Base-by-base conservation (phyloP, 2,888 invertebrate genomes). In the Platypus cylindrus region DNA sequence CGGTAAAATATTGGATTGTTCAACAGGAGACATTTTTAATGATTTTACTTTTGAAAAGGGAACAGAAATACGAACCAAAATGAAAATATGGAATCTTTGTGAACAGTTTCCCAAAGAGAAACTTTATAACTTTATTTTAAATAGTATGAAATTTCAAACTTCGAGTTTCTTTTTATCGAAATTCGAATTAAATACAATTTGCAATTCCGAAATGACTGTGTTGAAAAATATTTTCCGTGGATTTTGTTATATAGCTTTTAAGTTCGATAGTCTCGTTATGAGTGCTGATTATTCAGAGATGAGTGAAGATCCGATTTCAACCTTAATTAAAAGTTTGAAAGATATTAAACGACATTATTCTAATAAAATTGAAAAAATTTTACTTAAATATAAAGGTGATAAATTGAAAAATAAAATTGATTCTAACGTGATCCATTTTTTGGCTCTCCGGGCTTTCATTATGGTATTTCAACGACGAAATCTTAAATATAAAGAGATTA, bases 61-160 rank as follows among this genome's bases (percentile, higher is more conserved):
- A 9, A 36, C 17, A 3, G 27, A 41, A 18, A 25, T 41, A 17
- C 36, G 36, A 17, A 12, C 16, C n/a, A 41, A 27, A 30, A 36
- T 41, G 13, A 41, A 41, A 18, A 20, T 41, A 26, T 41, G 41
- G 41, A 41, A 41, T 31, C n/a, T n/a, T n/a, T n/a, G n/a, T n/a
- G n/a, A n/a, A n/a, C n/a, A 3, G 3, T 22, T 22, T 22, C 11
- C 22, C 11, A 2, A 3, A 3, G 11, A 3, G 22, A 9, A 22
- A 2, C 11, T 31, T n/a, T n/a, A n/a, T n/a, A n/a, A n/a, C 7
- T n/a, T n/a, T n/a, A n/a, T n/a, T n/a, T n/a, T n/a, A n/a, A n/a
- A n/a, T n/a, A n/a, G n/a, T n/a, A n/a, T n/a, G n/a, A n/a, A n/a
- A n/a, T n/a, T n/a, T n/a, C n/a, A n/a, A n/a, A n/a, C n/a, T n/a